These are phyloP conservation scores for Scaptodrosophila lebanonensis DNA, from an alignment of 1,140 invertebrate genomes.

Conservation along the genomic window DNA sequence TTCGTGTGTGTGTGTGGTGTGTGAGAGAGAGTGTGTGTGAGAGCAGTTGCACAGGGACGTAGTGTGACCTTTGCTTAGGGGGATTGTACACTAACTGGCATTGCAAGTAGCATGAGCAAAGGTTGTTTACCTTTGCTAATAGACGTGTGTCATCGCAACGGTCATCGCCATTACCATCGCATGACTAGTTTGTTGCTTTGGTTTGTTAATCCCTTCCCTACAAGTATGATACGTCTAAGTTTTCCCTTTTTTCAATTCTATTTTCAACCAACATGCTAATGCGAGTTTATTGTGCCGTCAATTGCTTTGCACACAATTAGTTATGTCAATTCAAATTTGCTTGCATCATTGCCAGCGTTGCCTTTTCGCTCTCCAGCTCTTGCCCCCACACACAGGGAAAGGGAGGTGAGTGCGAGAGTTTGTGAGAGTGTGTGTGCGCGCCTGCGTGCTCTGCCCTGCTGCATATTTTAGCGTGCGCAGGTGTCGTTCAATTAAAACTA, in stretches of 20 bases:
- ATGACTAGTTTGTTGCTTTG: no score
- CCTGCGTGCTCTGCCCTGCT: no score
- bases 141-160: not conserved
- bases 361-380: slow-evolving; percentile 7
- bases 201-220: no score
- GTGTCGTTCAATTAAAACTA: slow-evolving; percentile 11
- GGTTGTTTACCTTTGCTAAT: slow-evolving; percentile 11
- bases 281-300: slow-evolving; percentile 18
- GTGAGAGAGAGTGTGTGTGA: slow-evolving; percentile 24
- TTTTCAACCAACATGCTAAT: slow-evolving; percentile 18
- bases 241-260: no score
- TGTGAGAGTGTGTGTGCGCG: no score
- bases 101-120: not conserved
- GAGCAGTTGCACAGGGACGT: slow-evolving; percentile 26
- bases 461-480: no score
- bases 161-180: no score
- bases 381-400: slow-evolving; percentile 1
- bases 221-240: no score
- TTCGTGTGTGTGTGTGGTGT: slow-evolving; percentile 9
- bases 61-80: slow-evolving; percentile 28
- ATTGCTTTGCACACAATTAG: slow-evolving; percentile 40
- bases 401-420: no score
- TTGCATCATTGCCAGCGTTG: slow-evolving; percentile 33
- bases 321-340: slow-evolving; percentile 32
- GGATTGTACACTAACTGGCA: slow-evolving; percentile 1